A percentile compares a stretch with the other conserved stretches of the same genome.
Evolutionary conservation across 2,888 invertebrate genomes (phyloP).

Genomic region (Dasysyrphus tricinctus): DNA sequence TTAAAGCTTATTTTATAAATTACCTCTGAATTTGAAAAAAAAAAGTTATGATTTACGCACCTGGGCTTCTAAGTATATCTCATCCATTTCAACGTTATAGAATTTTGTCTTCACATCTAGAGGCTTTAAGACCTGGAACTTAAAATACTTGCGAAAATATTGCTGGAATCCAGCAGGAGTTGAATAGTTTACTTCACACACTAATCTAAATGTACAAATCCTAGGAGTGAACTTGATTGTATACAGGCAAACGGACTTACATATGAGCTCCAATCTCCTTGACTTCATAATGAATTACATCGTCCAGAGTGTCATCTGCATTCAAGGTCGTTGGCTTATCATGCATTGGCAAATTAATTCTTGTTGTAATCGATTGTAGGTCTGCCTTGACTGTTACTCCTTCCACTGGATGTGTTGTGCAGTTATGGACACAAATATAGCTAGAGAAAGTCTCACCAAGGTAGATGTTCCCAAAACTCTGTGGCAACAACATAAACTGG

Average conservation of each 20-base stretch:
- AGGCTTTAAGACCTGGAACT: constrained; percentile 98
- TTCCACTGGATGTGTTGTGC: constrained; percentile 90
- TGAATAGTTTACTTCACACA: constrained; percentile 97
- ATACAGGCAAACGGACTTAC: constrained; percentile 84
- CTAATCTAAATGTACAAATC: constrained; percentile 86
- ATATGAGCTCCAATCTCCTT: constrained; percentile 99
- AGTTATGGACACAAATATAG: constrained; percentile 98
- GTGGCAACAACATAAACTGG: constrained; percentile 95
- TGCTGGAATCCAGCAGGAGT: constrained; percentile 90
- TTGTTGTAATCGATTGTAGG: constrained; percentile 95
- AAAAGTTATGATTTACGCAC: constrained; percentile 79
- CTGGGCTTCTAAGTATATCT: constrained; percentile 89
- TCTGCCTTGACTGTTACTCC: constrained; percentile 88
- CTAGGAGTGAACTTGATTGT: neutral
- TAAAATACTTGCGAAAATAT: constrained; percentile 98
- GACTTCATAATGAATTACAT: constrained; percentile 99
- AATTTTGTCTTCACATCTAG: constrained; percentile 99
- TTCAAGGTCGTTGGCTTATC: constrained; percentile 87
- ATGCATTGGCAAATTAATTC: constrained; percentile 91
- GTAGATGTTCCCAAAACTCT: constrained; percentile 99
- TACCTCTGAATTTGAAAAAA: neutral
- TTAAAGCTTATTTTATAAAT: neutral
- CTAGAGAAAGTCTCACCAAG: constrained; percentile 99
- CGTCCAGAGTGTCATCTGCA: constrained; percentile 94
- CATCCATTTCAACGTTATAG: constrained; percentile 95